Evolutionary conservation across 2,888 invertebrate genomes (phyloP), one percentile per base, ranked within the genome.

Genomic region (Amblyteles armatorius): DNA sequence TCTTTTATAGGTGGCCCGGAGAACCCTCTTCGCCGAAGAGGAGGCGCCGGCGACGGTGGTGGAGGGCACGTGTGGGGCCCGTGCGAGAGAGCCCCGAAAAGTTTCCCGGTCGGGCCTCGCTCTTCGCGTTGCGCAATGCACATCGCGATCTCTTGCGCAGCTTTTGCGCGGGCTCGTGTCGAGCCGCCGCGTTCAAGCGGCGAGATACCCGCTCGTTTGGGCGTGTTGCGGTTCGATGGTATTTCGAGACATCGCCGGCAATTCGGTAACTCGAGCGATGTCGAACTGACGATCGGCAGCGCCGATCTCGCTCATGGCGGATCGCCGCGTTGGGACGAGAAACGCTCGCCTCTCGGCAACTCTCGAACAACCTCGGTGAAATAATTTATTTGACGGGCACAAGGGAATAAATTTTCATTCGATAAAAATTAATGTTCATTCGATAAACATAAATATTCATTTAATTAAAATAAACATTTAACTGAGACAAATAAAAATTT

Each of bases 1-100:
- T 90, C 91, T 93, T 93, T 91, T 93, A 92, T 93, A 92, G 65
- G 65, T 73, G 77, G 83, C 26, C 83, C 82, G 81, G 13, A 1
- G 26, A 92, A 92, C 89, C 91, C 90, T 91, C 89, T 71, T 85
- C 69, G 86, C 22, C 63, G 60, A 71, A 50, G 63, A 77, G 72
- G 68, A 71, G 63, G 68, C 40, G 76, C 55, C 40, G 29, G 22
- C 68, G n/a, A 44, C n/a, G 88, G 88, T 86, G 89, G 88, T 88
- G 89, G 89, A 87, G 81, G 83, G 85, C 85, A 65, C 74, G 77
- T 22, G 82, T 85, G 74, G 78, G 78, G 76, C 60, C 73, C 60
- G 33, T 22, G 57, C 85, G 74, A 72, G 81, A 82, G 40, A 16
- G 73, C 22, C 55, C 36, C 36, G 36, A 22, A 55, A 55, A 55